These are phyloP conservation scores for Nesidiocoris tenuis DNA, from an alignment of 2,888 invertebrate species.

Conservation along the genomic window DNA sequence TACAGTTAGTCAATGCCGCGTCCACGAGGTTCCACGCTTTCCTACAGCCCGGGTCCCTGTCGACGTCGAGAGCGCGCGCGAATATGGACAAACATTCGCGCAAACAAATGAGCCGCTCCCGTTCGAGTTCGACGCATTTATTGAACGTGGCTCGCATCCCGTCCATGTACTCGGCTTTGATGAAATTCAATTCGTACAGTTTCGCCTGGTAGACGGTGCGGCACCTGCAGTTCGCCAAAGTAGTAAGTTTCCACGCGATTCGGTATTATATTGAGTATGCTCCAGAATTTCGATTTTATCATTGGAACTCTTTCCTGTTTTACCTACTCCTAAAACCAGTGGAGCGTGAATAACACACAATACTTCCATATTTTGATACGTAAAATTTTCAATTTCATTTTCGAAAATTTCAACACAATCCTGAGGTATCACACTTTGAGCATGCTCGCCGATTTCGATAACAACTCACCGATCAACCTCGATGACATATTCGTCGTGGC, in stretches of 20 bases:
- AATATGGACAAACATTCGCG: constrained; percentile 20
- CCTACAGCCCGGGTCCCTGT: not conserved
- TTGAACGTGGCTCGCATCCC: constrained; percentile 15
- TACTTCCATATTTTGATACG: too few species aligned
- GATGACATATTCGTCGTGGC: constrained; percentile 5
- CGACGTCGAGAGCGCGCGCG: constrained; percentile 14
- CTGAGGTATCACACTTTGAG: too few species aligned
- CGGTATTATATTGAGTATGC: too few species aligned
- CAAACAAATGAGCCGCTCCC: constrained; percentile 10
- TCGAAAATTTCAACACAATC: too few species aligned
- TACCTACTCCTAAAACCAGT: too few species aligned
- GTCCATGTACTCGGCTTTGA: constrained; percentile 9
- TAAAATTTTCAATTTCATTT: too few species aligned
- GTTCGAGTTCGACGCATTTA: constrained; percentile 14
- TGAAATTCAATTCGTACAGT: constrained; percentile 20
- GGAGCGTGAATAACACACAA: too few species aligned
- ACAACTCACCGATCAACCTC: constrained; percentile 29
- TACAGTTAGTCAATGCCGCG: constrained; percentile 9
- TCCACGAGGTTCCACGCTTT: constrained; percentile 18
- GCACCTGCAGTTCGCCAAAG: constrained; percentile 19
- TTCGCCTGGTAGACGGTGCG: constrained; percentile 23
- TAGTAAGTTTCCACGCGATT: too few species aligned
- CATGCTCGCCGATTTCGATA: too few species aligned
- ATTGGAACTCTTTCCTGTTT: too few species aligned
- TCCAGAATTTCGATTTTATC: too few species aligned